Evolutionary conservation across 1,140 invertebrate genomes (phyloP), one percentile per base, ranked within the genome.

Genomic region (Oscheius sp.): DNA sequence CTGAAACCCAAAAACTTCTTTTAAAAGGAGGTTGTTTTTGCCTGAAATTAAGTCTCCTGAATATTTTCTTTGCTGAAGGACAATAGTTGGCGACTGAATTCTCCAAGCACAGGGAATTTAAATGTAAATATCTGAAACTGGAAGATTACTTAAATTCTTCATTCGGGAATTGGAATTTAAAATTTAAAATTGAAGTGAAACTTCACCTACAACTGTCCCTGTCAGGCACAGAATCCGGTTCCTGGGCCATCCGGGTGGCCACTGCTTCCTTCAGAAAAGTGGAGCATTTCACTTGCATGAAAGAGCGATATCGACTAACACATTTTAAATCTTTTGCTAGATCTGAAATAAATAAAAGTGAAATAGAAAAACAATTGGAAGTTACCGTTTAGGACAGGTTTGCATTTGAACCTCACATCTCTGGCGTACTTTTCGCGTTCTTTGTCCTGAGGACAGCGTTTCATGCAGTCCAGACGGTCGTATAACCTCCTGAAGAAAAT

Each of bases 401-500:
- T 68, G 55, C 67, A 68, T 23, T 68, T 68, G 23, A 36, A 58
- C 23, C 55, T 45, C 1, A 68, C 67, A 34, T 42, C 29, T 20
- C 55, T 68, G 1, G 29, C 67, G 45, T 58, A 68, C 18, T 28
- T n/a, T 7, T 49, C 52, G 26, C 32, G 49, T 29, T 55, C 55
- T 28, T 68, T 55, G 4, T 49, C 52, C 28, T 59, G 58, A 13
- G 67, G 67, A 61, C 67, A 68, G 13, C 45, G 38, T 26, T 61
- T 68, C 52, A 68, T 36, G 13, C 67, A 68, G 67, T 68, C 67
- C 35, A 68, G 18, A 28, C 45, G 35, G 52, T 68, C 67, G 67
- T 46, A 61, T 1, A 68, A 55, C 29, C 67, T 58, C 67, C 65
- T 67, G 31, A 35, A 62, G 38, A 4, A 35, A 35, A 1, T 20